These are phyloP conservation scores for Semnopithecus entellus DNA, from an alignment of 2,113 vertebrate species.

Conservation along the genomic window DNA sequence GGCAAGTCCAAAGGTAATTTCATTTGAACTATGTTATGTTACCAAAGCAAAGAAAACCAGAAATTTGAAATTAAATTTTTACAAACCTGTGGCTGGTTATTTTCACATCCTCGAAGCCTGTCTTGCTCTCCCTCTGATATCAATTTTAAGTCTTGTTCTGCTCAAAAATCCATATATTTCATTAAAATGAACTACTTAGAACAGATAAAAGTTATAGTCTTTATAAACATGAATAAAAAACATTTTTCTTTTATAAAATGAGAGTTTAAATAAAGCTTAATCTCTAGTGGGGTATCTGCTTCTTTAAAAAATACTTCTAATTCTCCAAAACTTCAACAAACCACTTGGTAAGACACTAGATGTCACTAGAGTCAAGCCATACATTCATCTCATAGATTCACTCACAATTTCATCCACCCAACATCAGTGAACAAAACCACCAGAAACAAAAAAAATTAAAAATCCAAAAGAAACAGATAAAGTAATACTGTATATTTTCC, in stretches of 20 bases:
- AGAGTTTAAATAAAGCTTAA: not conserved
- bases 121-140: constrained; percentile 48
- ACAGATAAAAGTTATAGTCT: not conserved
- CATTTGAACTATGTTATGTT: not conserved
- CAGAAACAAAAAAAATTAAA: not conserved
- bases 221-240: not conserved
- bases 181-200: not conserved
- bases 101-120: constrained; percentile 39
- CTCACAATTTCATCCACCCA: not conserved
- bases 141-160: no score
- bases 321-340: not conserved
- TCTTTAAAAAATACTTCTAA: not conserved
- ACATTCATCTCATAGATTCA: not conserved
- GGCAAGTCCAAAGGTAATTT: no score
- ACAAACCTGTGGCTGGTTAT: constrained; percentile 48
- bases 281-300: not conserved
- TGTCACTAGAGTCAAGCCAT: not conserved
- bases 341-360: not conserved
- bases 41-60: not conserved
- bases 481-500: not conserved
- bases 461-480: not conserved
- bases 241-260: not conserved
- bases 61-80: not conserved
- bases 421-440: not conserved
- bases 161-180: constrained; percentile 48